Evolutionary conservation across 2,797 vertebrate species (phyloP), one percentile per base, ranked within the genome.

Genomic region (Caiman crocodilus): DNA sequence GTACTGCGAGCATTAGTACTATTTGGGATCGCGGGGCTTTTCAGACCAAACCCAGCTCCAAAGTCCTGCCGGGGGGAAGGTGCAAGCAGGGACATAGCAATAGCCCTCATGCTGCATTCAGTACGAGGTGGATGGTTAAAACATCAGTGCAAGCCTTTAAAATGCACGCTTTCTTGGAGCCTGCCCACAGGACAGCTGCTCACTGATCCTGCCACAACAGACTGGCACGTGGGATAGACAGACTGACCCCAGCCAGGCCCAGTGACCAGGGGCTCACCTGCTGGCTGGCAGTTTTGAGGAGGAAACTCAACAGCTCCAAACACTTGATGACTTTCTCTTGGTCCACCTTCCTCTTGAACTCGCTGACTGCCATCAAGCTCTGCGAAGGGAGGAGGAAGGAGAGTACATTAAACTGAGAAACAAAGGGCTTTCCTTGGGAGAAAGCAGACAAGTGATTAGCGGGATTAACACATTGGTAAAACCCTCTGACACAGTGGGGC

Each of bases 241-340:
- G 77, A 14, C 17, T 42, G 18, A 79, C 14, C 14, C 60, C 4
- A 14, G 13, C 1, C 14, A 9, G 32, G 80, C 1, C 5, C 10
- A 4, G 67, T 14, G 4, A 60, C 79, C 87, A 77, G 12, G 2
- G 28, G 80, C 94, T 95, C 92, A 99, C 99, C 98, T 99, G 97
- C 59, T 95, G 94, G 0, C 61, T 97, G 78, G 97, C 85, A 0
- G 95, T 97, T 93, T 98, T 99, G 65, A 99, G 94, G 71, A 99
- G 96, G 82, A 97, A 97, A 79, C 97, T 98, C 92, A 98, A 96
- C 85, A 99, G 97, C 84, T 99, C 98, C 96, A 99, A 96, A 18
- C 61, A 96, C 84, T 97, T 98, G 87, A 98, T 74, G 77, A 98
- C 84, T 92, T 98, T 99, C 82, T 99, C 99, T 67, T 98, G 98